Conservation (phyloP, 2,888 invertebrate genomes). For the Polyommatus iphigenia region DNA sequence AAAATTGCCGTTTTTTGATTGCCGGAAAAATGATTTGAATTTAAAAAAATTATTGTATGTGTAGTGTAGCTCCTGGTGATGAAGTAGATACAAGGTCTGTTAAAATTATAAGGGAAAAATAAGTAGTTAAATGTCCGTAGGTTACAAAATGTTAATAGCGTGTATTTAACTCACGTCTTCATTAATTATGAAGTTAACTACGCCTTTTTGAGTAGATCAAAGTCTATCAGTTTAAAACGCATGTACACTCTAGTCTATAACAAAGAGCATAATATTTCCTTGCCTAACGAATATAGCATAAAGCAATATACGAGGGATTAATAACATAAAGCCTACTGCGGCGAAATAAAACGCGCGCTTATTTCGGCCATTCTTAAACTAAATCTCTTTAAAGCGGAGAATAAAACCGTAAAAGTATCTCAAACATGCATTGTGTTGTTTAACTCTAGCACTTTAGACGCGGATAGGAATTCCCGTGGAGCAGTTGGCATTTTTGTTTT, state of each 20-base stretch:
- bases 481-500: constrained; percentile 16
- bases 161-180: too few relatives aligned
- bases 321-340: neutral
- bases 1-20: too few relatives aligned
- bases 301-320: neutral
- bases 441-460: constrained; percentile 24
- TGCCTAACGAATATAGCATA: neutral
- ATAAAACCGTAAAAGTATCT: constrained; percentile 24
- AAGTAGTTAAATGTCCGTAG: too few relatives aligned
- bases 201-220: too few relatives aligned
- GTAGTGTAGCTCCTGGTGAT: too few relatives aligned
- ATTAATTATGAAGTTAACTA: too few relatives aligned
- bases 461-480: constrained; percentile 22
- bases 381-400: constrained; percentile 22
- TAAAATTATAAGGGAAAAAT: too few relatives aligned
- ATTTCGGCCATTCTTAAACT: constrained; percentile 6
- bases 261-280: neutral
- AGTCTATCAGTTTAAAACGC: too few relatives aligned
- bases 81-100: too few relatives aligned
- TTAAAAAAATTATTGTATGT: too few relatives aligned
- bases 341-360: neutral
- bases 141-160: too few relatives aligned
- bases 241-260: neutral
- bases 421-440: constrained; percentile 24
- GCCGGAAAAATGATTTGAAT: too few relatives aligned